Conservation (phyloP, 2,888 invertebrate species). For the Rhimphoctona megacephalus region DNA sequence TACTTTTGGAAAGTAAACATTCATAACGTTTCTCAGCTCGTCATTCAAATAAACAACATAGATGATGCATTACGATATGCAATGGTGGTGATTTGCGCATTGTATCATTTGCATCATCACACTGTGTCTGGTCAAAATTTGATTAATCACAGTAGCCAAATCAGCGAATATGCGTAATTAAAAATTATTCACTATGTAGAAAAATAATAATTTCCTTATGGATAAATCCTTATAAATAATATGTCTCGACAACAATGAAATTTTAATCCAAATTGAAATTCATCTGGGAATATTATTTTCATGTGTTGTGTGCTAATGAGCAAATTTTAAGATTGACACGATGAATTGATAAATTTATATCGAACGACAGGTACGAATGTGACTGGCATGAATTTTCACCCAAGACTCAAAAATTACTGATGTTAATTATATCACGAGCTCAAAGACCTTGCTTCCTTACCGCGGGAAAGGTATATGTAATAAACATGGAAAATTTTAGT, state of each 20-base stretch:
- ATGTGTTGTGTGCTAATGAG: neutral
- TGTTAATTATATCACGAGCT: conserved; percentile 25
- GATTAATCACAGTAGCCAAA: conserved; percentile 38
- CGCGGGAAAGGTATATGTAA: conserved; percentile 33
- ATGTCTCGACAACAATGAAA: neutral
- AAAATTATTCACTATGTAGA: neutral
- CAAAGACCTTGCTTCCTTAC: conserved; percentile 38
- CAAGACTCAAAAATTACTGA: conserved; percentile 32
- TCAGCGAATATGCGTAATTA: conserved; percentile 42
- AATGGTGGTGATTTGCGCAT: neutral
- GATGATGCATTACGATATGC: conserved; percentile 46
- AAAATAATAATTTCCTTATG: too few species aligned
- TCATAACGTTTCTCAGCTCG: conserved; percentile 28
- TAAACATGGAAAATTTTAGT: conserved; percentile 47
- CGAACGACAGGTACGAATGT: conserved; percentile 26
- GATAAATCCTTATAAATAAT: neutral
- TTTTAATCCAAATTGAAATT: neutral
- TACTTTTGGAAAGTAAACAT: neutral
- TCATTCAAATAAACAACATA: conserved; percentile 39
- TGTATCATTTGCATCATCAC: conserved; percentile 35
- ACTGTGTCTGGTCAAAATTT: conserved; percentile 38
- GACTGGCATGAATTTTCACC: conserved; percentile 30
- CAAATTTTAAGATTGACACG: neutral
- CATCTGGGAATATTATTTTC: neutral
- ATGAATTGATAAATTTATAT: neutral